Base-by-base conservation (phyloP, 2,888 invertebrate species). In the Andrena hattorfiana region DNA sequence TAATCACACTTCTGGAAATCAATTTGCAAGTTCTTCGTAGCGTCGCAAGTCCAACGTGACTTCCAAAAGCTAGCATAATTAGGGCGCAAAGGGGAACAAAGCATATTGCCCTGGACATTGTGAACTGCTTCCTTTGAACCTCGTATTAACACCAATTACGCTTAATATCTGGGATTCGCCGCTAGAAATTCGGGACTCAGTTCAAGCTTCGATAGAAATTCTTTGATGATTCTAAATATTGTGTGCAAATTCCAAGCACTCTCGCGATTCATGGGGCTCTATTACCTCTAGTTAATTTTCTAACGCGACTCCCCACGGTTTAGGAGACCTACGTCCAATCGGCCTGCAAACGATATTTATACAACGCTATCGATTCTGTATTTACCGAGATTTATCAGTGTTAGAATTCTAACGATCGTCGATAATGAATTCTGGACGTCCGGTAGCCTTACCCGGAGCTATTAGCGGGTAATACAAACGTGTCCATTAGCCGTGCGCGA, bases 391-490 rank as follows among this genome's bases (percentile, higher is more conserved):
- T 76, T 70, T 63, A 35, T 56, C 51, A 62, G 20, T 16, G 20
- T 69, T 70, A 70, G 60, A 54, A 42, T 35, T 54, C 42, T 28
- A 23, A 54, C 51, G 51, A 69, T 51, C 51, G 35, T 16, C 30
- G 48, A 20, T 73, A 67, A 77, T 73, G 77, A 77, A 66, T 77
- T 73, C 67, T 60, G 66, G 42, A 66, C 66, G 67, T 67, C 48
- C 56, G 48, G n/a, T 23, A 62, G 23, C 64, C 56, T 72, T 69
- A 69, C 66, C 28, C 60, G 16, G 35, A 72, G 49, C 74, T 73
- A 66, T 77, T 74, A 73, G 49, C 20, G n/a, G 16, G 60, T 26
- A 73, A 74, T 67, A 32, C 28, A 59, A 73, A 66, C 49, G 35
- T 71, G 54, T 63, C 35, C 76, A 70, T 73, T 73, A 73, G 35